Evolutionary conservation across 2,888 invertebrate genomes (phyloP).

Genomic region (Siphonodentalium dalli): DNA sequence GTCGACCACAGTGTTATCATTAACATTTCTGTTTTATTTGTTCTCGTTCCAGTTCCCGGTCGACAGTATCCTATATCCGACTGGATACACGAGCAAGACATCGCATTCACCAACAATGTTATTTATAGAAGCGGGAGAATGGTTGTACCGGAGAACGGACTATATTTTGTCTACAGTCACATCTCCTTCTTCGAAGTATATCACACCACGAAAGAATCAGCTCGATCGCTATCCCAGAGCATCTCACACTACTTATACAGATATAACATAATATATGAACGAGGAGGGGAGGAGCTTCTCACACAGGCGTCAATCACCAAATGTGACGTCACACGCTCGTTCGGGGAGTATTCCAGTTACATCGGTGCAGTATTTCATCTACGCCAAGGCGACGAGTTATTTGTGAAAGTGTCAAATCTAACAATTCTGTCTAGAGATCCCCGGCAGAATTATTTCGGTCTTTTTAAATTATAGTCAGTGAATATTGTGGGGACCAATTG

Average conservation of each 20-base stretch:
- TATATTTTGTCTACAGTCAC: slow-evolving; percentile 56
- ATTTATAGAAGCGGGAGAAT: slow-evolving; percentile 49
- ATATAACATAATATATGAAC: slow-evolving; percentile 53
- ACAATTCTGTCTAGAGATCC: slow-evolving; percentile 46
- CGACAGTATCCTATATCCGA: slow-evolving; percentile 45
- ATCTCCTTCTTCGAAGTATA: slow-evolving; percentile 49
- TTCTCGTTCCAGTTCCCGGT: slow-evolving; percentile 41
- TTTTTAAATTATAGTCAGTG: slow-evolving; percentile 41
- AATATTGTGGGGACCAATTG: neutral
- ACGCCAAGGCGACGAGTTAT: slow-evolving; percentile 51
- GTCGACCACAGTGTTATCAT: too few relatives aligned
- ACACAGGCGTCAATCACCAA: slow-evolving; percentile 55
- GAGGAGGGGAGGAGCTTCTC: slow-evolving; percentile 53
- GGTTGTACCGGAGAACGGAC: slow-evolving; percentile 48
- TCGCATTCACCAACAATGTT: slow-evolving; percentile 49
- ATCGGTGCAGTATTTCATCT: slow-evolving; percentile 56
- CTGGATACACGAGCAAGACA: slow-evolving; percentile 49
- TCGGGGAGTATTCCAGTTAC: slow-evolving; percentile 56
- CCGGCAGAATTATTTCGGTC: slow-evolving; percentile 53
- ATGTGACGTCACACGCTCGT: slow-evolving; percentile 47
- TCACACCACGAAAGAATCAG: slow-evolving; percentile 18
- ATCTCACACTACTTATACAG: slow-evolving; percentile 50
- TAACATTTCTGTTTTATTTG: too few relatives aligned
- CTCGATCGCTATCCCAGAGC: slow-evolving; percentile 32
- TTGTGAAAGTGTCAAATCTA: slow-evolving; percentile 56